Conservation (phyloP, 2,888 invertebrate genomes). For the Cheilosia variabilis region DNA sequence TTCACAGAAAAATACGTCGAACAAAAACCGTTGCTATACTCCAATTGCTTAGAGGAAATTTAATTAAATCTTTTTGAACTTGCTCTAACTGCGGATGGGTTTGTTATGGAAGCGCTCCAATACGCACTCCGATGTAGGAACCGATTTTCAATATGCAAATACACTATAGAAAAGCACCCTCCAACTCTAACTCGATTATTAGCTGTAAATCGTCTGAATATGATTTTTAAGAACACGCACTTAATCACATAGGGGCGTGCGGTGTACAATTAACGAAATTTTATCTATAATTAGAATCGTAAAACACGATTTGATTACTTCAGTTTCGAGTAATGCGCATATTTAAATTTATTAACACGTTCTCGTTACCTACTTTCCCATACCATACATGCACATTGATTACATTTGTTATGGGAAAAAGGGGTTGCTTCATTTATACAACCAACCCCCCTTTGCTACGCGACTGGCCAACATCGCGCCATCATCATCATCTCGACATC, state of each 20-base stretch:
- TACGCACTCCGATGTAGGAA: background rate
- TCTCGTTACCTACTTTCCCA: background rate
- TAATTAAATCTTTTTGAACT: background rate
- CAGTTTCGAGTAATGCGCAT: conserved; percentile 5
- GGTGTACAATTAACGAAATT: background rate
- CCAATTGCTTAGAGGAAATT: background rate
- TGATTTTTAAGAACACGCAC: conserved; percentile 1
- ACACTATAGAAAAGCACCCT: too few species aligned
- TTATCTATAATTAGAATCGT: conserved; percentile 61
- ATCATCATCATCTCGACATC: conserved; percentile 12
- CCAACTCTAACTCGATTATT: background rate
- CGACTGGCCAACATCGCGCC: background rate
- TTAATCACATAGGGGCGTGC: conserved; percentile 1
- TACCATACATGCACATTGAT: conserved; percentile 31
- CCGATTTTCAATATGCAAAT: too few species aligned
- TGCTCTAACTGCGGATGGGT: background rate
- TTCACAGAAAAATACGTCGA: background rate
- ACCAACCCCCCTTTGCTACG: background rate
- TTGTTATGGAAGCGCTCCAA: background rate
- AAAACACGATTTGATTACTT: conserved; percentile 53
- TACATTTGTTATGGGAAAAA: conserved; percentile 39
- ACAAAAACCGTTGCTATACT: background rate
- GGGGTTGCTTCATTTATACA: conserved; percentile 5
- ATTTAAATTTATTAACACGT: conserved; percentile 34
- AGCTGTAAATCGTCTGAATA: conserved; percentile 11